Evolutionary conservation across 2,113 vertebrate genomes (phyloP), one percentile per base, ranked within the genome.

Genomic region (Desmodus rotundus): DNA sequence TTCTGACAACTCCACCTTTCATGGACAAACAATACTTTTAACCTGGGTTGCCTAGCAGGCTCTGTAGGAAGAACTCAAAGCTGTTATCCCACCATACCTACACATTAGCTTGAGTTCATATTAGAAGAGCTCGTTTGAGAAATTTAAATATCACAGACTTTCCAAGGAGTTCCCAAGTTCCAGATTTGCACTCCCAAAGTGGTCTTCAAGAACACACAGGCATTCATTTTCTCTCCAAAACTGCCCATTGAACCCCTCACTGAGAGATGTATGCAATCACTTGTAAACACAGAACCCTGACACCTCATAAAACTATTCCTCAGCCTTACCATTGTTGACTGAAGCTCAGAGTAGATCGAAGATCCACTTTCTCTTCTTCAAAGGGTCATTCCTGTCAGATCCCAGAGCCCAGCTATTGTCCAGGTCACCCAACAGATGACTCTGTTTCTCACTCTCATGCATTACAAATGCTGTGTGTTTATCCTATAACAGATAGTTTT

Each of bases 71-170:
- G 68, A 72, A 92, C 50, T 83, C 1, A 2, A 63, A 80, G 80
- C 19, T 78, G 13, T 91, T 87, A 56, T 78, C 85, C 65, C 91
- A 78, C 74, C 22, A 56, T n/a, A 89, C n/a, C 43, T 74, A 38
- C 24, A 47, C 89, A 65, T 72, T 36, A 89, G 58, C 47, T 90
- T 94, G 87, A 96, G 76, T 65, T 90, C 84, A 54, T 50, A 87
- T 77, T 28, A 95, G 41, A 76, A 92, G 45, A 56, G 89, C 58
- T 96, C 78, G 45, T 56, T 96, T 89, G 76, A 89, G 80, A 95
- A 67, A 94, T 95, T 95, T 91, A 89, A 97, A 92, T 87, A 97
- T 74, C 50, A 65, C 43, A 95, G 43, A 50, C 81, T 92, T 94
- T 87, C 93, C 81, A 67, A 16, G 74, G 89, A 87, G 87, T 87